A percentile compares a stretch with the other conserved stretches of the same genome.
phyloP scores from a whole-genome alignment of 1,140 invertebrate genomes.

The Diorhabda carinulata region DNA sequence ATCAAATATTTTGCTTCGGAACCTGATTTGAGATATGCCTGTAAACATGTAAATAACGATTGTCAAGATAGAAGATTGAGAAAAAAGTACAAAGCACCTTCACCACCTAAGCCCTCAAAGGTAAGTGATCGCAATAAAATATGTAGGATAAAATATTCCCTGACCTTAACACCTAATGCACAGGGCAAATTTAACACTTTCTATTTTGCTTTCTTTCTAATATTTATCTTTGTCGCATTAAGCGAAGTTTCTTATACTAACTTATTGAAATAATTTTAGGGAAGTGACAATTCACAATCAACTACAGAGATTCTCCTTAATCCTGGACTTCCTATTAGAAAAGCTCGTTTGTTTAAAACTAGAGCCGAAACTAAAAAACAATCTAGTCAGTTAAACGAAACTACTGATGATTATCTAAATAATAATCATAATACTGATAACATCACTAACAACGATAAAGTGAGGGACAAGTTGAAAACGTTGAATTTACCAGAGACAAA shows the following conservation, averaged over 20 bases:
- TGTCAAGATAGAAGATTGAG: conserved; percentile 50
- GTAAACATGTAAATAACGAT: conserved; percentile 30
- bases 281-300: neutral
- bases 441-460: neutral
- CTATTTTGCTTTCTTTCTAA: no score
- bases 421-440: conserved; percentile 1
- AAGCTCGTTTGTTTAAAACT: conserved; percentile 67
- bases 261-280: neutral
- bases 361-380: conserved; percentile 63
- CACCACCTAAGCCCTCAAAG: conserved; percentile 49
- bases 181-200: no score
- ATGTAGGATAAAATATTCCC: no score
- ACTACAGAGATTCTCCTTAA: neutral
- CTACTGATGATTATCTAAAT: conserved; percentile 8
- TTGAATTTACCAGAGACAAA: conserved; percentile 52
- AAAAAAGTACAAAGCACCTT: conserved; percentile 64
- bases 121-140: conserved; percentile 17
- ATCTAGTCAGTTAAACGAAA: conserved; percentile 38
- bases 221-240: conserved; percentile 13
- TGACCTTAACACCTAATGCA: no score
- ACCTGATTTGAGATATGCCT: conserved; percentile 57
- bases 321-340: conserved; percentile 49
- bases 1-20: conserved; percentile 66
- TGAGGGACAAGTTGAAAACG: conserved; percentile 40
- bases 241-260: conserved; percentile 7